Evolutionary conservation across 2,797 vertebrate genomes (phyloP), one percentile per base, ranked within the genome.

Genomic region (Borostomias antarcticus): DNA sequence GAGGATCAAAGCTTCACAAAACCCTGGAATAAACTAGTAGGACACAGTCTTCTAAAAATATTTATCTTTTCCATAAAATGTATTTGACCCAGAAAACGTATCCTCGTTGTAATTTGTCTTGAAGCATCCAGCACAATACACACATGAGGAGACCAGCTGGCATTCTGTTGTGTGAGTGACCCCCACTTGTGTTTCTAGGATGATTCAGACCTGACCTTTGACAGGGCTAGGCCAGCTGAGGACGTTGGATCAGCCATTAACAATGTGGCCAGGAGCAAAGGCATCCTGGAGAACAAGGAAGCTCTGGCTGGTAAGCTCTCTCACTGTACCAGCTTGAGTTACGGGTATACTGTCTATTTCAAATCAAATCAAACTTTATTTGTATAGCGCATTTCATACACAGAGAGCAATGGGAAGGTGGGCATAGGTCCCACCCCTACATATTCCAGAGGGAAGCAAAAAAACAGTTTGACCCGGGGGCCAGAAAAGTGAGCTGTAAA

Each of bases 281-380:
- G 61, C 32, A 45, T 79, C 30, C 59, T 78, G 29, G 75, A 79
- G 30, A 73, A 69, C 28, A 56, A 76, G 58, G 79, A 86, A 5
- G 9, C 82, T 1, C 1, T 77, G 19, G 30, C 74, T 61, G 87
- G 89, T 90, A 80, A 69, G 6, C 26, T 65, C 62, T 50, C n/a
- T n/a, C n/a, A n/a, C n/a, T n/a, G n/a, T n/a, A n/a, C n/a, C n/a
- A n/a, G n/a, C n/a, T n/a, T n/a, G n/a, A n/a, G n/a, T n/a, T n/a
- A n/a, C n/a, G n/a, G n/a, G n/a, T n/a, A n/a, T n/a, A n/a, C n/a
- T n/a, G n/a, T n/a, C n/a, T n/a, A n/a, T n/a, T n/a, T n/a, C n/a
- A n/a, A n/a, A n/a, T n/a, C n/a, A n/a, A n/a, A n/a, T n/a, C n/a
- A n/a, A n/a, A n/a, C n/a, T n/a, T n/a, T n/a, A n/a, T n/a, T n/a